Evolutionary conservation across 1,140 invertebrate genomes (phyloP), one percentile per base, ranked within the genome.

Genomic region (Periplaneta americana): DNA sequence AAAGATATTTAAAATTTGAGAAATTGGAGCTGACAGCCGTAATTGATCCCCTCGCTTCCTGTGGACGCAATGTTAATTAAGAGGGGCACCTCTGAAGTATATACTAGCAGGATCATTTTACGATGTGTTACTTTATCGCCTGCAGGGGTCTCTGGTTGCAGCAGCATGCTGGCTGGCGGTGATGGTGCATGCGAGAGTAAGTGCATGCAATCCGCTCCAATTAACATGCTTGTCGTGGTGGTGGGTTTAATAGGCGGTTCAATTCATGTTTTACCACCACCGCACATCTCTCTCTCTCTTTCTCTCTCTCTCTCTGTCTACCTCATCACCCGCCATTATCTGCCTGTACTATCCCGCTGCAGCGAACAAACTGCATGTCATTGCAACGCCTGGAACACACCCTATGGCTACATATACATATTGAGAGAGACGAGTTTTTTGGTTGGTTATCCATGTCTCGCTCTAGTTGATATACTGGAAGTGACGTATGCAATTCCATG

Each of bases 251-350:
- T 78, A 78, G 34, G 34, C 34, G 35, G 76, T 78, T 78, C 76
- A 78, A 78, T 78, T 78, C 76, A 78, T 78, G 76, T 78, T 78
- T 78, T 78, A 78, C 76, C 76, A 78, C 76, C 34, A 36, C 76
- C 8, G 76, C 34, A 33, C 76, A 31, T 28, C 9, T 36, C 76
- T 9, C 76, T 36, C 15, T 22, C 34, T 22, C 76, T 28, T 34
- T 28, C 74, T 10, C n/a, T 31, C 10, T 31, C n/a, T 74, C 74
- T 22, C n/a, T 9, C 74, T 22, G 22, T 74, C 74, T 39, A 37
- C 17, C 76, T 78, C 76, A 78, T 78, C 35, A 78, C 35, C 76
- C 76, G 34, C 34, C 76, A 36, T 36, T 36, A 34, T 33, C 76
- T 28, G 76, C 34, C 39, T 66, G 11, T 66, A 66, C 39, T 48